Base-by-base conservation (phyloP, 2,113 vertebrate species). In the Chunga burmeisteri region DNA sequence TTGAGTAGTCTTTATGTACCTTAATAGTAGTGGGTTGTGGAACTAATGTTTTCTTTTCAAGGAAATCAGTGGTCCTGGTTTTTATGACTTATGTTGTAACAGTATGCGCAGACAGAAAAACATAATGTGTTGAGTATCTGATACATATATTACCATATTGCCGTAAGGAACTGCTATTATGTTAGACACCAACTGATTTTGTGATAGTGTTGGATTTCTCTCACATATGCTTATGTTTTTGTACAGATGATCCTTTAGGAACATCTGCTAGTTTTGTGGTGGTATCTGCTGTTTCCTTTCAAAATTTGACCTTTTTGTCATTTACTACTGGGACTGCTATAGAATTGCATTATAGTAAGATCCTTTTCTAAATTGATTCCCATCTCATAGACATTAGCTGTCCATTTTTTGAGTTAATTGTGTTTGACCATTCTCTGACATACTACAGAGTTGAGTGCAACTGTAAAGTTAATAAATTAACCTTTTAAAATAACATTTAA, bases 221-320 rank as follows among this genome's bases (percentile, higher is more conserved):
- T 98, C 97, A 98, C 98, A 98, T 98, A 98, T 98, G 98, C 97
- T 97, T 98, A 86, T 98, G 98, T 98, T 98, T 98, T 98, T 98
- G 98, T 97, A 95, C 97, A 97, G 98, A 98, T 98, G 98, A 98
- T 98, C 98, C 95, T 88, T 96, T 67, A 94, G 96, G 96, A 98
- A 98, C 98, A 98, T 98, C 98, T 98, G 98, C 96, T 98, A 95
- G 97, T 95, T 98, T 98, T 98, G 98, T 98, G 93, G 87, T 97
- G 98, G 97, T 98, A 98, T 98, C 98, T 98, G 96, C 97, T 97
- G 93, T 98, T 98, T 98, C 97, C 91, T 97, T 97, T 97, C 93
- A 97, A 96, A 97, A 97, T 97, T 71, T 98, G 97, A 98, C 95
- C 94, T 96, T 94, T 86, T 83, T 83, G 88, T 88, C 88, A 71